phyloP scores from a whole-genome alignment of 2,888 invertebrate species.

The Spodoptera littoralis region DNA sequence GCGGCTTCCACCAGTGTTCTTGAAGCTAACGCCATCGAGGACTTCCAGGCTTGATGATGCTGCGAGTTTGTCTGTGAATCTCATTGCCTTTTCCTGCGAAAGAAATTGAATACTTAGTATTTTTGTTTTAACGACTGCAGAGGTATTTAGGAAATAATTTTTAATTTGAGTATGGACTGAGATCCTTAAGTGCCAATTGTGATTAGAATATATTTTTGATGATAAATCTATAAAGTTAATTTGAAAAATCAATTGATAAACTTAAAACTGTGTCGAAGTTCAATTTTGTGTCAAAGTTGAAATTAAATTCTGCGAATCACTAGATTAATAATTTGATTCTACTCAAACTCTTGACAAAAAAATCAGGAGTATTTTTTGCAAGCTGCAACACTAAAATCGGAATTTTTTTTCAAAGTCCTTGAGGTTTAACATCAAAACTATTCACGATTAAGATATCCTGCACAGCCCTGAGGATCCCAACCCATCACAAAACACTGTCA shows the following conservation, averaged over 20 bases:
- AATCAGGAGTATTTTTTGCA: conserved; percentile 6
- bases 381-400: conserved; percentile 25
- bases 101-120: conserved; percentile 32
- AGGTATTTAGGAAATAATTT: background rate
- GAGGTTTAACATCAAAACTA: conserved; percentile 38
- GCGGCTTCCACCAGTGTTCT: conserved; percentile 81
- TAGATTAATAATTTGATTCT: conserved; percentile 7
- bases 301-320: conserved; percentile 2
- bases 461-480: conserved; percentile 52
- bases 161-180: background rate
- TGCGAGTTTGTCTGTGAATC: conserved; percentile 82
- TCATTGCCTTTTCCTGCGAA: conserved; percentile 85
- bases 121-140: background rate
- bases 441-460: conserved; percentile 25
- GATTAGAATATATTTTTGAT: conserved; percentile 19
- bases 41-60: conserved; percentile 79
- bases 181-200: background rate
- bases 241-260: conserved; percentile 39
- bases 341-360: conserved; percentile 2
- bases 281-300: background rate
- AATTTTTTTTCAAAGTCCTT: conserved; percentile 56
- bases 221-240: conserved; percentile 19
- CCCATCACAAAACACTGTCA: conserved; percentile 58
- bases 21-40: conserved; percentile 80
- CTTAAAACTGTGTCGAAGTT: background rate